Base-by-base conservation (phyloP, 1,140 invertebrate genomes). In the Paralvinella palmiformis region DNA sequence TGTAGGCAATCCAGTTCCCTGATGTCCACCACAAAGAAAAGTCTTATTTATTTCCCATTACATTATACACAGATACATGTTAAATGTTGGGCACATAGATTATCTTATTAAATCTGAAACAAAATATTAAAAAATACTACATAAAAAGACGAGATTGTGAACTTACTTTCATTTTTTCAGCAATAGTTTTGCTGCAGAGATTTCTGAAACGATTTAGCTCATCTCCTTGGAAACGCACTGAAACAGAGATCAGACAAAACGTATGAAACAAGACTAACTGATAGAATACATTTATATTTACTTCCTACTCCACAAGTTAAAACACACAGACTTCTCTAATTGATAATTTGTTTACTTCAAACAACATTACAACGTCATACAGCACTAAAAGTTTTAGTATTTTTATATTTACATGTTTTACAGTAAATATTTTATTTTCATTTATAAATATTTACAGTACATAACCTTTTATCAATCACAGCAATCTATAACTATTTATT, bases 141-240 rank as follows among this genome's bases (percentile, higher is more conserved):
- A 27, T 56, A 2, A 57, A n/a, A 13, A 20, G 33, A 31, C 17
- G 45, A 20, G 27, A 64, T 20, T 29, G 33, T 20, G 50, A 6
- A 41, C 50, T 52, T 72, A 85, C 83, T 84, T 99, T 99, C 91
- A 98, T 99, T 82, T 94, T 96, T 66, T 96, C 91, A 5, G 96
- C 96, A 71, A 98, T 94, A 65, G 89, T 90, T 83, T 98, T 98
- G 80, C 92, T 97, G 75, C 93, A 94, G 0, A 92, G 77, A 85
- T 99, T 99, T 80, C 97, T 98, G 52, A 94, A 78, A 77, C 96
- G 94, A 79, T 99, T 99, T 61, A 90, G 88, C 72, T 92, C 88
- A 79, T 99, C 96, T 4, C 90, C 91, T 70, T 88, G 86, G 81
- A 92, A 92, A 59, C 94, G 85, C 65, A 91, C 85, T 85, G 72